These are phyloP conservation scores for Nibea coibor DNA, from an alignment of 2,113 vertebrate genomes.

Conservation along the genomic window DNA sequence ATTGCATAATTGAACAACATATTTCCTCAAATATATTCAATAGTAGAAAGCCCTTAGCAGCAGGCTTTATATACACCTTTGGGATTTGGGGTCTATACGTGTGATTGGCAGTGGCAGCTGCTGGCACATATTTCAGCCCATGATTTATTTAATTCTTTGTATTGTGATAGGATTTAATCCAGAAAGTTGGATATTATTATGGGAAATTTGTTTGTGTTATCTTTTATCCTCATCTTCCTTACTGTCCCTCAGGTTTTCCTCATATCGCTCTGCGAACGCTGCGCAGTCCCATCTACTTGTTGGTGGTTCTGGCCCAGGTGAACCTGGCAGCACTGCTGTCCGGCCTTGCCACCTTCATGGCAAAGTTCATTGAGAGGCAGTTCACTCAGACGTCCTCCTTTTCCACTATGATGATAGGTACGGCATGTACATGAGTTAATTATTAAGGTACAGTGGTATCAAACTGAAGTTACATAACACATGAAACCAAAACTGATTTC, in stretches of 20 bases:
- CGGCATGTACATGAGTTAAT: slow-evolving; percentile 32
- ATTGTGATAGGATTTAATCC: not conserved
- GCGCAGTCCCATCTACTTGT: slow-evolving; percentile 88
- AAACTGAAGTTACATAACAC: not conserved
- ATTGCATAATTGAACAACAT: too few relatives aligned
- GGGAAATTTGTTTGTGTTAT: not conserved
- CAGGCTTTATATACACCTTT: too few relatives aligned
- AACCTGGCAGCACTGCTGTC: slow-evolving; percentile 88
- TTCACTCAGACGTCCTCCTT: slow-evolving; percentile 87
- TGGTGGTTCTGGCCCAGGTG: slow-evolving; percentile 92
- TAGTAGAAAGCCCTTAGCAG: too few relatives aligned
- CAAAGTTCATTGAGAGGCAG: slow-evolving; percentile 94
- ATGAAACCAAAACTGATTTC: not conserved
- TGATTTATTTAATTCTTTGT: too few relatives aligned
- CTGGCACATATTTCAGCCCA: too few relatives aligned
- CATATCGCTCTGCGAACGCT: slow-evolving; percentile 87
- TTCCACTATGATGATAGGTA: slow-evolving; percentile 92
- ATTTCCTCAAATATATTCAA: too few relatives aligned
- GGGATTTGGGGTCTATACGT: too few relatives aligned
- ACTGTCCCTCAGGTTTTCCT: slow-evolving; percentile 86
- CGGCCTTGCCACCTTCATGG: slow-evolving; percentile 92
- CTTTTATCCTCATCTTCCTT: not conserved
- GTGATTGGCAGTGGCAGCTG: too few relatives aligned
- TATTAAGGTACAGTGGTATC: not conserved
- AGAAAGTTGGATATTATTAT: not conserved